Percentiles rank a stretch among this genome's conserved stretches.
Conservation (phyloP, 1,140 invertebrate genomes). For the Globodera rostochiensis region DNA sequence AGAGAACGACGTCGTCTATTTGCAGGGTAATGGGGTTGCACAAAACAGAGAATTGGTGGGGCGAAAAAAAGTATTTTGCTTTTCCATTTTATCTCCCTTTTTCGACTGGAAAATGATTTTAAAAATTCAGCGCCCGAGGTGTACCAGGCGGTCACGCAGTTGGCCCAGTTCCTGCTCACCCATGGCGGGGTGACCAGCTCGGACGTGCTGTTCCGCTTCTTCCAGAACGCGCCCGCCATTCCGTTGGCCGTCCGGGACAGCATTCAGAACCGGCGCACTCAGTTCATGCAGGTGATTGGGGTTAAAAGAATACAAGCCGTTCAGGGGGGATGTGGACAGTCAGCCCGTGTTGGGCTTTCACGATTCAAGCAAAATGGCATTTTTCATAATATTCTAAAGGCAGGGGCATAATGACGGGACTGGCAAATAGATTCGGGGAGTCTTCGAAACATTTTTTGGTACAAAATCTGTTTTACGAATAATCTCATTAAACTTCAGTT, state of each 20-base stretch:
- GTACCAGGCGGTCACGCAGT: conserved; percentile 28
- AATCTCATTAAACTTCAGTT: conserved; percentile 20
- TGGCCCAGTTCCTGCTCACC: conserved; percentile 55
- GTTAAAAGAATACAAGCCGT: no score
- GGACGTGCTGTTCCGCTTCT: conserved; percentile 58
- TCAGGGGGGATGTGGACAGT: no score
- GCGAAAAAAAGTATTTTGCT: background rate
- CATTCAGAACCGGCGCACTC: conserved; percentile 53
- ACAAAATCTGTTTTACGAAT: no score
- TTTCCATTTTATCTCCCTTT: conserved; percentile 5
- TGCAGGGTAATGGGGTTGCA: conserved; percentile 47
- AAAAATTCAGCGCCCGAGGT: conserved; percentile 19
- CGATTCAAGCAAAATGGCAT: no score
- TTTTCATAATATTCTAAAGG: no score
- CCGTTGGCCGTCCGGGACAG: conserved; percentile 41
- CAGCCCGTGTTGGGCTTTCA: no score
- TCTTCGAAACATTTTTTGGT: no score
- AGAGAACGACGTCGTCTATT: conserved; percentile 54
- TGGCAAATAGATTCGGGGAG: no score
- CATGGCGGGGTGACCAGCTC: conserved; percentile 62
- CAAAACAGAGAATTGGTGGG: background rate
- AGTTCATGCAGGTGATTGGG: conserved; percentile 50
- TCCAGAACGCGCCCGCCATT: conserved; percentile 47
- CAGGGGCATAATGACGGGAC: no score
- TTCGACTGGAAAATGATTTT: no score